These are phyloP conservation scores for Gambusia holbrooki DNA, from an alignment of 2,113 vertebrate species.

Conservation along the genomic window DNA sequence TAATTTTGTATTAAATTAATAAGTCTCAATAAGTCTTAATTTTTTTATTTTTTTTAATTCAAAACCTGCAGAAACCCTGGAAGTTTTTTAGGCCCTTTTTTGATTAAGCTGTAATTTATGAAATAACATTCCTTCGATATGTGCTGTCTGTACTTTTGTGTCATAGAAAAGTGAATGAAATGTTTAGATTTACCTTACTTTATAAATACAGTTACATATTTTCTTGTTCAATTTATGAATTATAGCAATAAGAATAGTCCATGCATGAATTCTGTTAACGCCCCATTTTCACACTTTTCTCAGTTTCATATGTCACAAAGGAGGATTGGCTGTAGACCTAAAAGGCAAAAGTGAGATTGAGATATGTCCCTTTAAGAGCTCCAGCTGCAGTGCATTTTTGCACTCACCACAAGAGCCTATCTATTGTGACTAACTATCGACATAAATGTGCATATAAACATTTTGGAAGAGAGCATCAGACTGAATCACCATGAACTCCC, in stretches of 20 bases:
- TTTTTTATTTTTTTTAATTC: too few relatives aligned
- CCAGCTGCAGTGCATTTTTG: conserved; percentile 14
- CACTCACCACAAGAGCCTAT: conserved; percentile 33
- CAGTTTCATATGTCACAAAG: background rate
- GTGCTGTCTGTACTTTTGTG: background rate
- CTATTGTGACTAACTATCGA: conserved; percentile 44
- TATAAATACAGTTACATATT: background rate
- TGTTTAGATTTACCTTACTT: background rate
- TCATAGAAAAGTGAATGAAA: background rate
- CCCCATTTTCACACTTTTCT: background rate
- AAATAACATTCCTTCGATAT: background rate
- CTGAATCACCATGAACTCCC: conserved; percentile 39
- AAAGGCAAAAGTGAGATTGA: background rate
- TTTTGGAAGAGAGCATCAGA: conserved; percentile 42
- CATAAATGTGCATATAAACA: conserved; percentile 55
- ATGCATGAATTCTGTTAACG: background rate
- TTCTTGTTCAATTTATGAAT: background rate
- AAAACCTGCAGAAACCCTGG: background rate
- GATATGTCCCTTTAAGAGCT: conserved; percentile 15
- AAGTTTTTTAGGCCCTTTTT: background rate
- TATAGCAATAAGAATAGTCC: background rate
- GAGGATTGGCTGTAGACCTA: background rate
- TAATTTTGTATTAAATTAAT: too few relatives aligned
- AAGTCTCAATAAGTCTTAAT: too few relatives aligned
- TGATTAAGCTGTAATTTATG: background rate